Conservation (phyloP, 2,113 vertebrate genomes). For the Phycodurus eques region DNA sequence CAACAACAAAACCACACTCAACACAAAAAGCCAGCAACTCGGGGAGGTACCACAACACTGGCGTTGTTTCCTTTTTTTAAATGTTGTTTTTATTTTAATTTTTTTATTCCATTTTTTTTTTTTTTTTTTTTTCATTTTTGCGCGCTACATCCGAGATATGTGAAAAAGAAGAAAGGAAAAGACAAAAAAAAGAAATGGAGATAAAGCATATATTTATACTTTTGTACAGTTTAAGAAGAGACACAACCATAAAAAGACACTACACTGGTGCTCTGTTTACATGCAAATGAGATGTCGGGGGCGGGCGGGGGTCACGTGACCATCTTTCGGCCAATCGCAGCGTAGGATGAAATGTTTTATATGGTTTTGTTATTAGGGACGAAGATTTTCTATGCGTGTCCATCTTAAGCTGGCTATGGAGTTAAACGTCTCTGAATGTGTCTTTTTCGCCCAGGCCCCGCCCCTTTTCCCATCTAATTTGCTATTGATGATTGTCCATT, state of each 20-base stretch:
- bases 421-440: conserved; percentile 55
- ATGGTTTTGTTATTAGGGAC: conserved; percentile 48
- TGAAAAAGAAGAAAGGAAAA: conserved; percentile 57
- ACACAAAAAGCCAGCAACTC: conserved; percentile 57
- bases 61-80: conserved; percentile 9
- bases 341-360: conserved; percentile 30
- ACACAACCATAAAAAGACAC: conserved; percentile 79
- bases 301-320: background rate
- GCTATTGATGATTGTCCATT: conserved; percentile 68
- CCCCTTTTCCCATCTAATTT: conserved; percentile 48
- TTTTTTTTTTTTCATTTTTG: conserved; percentile 40
- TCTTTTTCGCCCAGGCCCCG: background rate
- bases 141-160: conserved; percentile 75
- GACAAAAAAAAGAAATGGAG: conserved; percentile 58
- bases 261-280: conserved; percentile 89
- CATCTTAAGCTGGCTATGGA: conserved; percentile 60
- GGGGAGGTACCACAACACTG: conserved; percentile 62
- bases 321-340: background rate
- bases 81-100: conserved; percentile 35
- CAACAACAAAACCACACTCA: conserved; percentile 40
- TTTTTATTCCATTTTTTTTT: conserved; percentile 32
- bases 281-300: conserved; percentile 69
- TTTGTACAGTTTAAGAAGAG: conserved; percentile 84
- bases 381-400: conserved; percentile 61
- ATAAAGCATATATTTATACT: conserved; percentile 91